Base-by-base conservation (phyloP, 2,797 vertebrate species). In the Selene dorsalis region DNA sequence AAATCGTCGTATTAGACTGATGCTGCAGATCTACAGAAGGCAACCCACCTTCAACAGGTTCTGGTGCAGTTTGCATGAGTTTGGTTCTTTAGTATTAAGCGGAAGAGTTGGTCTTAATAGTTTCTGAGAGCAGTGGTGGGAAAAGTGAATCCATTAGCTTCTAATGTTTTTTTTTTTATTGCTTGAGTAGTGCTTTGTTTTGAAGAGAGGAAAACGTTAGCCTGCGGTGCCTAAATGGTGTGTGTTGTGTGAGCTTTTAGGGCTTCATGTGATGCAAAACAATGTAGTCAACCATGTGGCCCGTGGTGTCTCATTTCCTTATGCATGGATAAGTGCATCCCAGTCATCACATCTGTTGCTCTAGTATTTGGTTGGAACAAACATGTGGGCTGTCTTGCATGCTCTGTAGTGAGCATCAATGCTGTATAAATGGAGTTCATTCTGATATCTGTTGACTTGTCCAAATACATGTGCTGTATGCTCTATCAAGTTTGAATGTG, bases 131-230 rank as follows among this genome's bases (percentile, higher is more conserved):
- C 20, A 32, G 52, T 75, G 6, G 2, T 28, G 22, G 39, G 9
- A 61, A 64, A 45, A 6, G 10, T 30, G 50, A 77, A 60, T 39
- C 30, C 66, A 83, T 76, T 83, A 56, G 50, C 41, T 38, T 45
- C 24, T 72, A 62, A 66, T 69, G 57, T 63, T 50, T 58, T 61
- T 38, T 38, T n/a, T 38, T 17, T 57, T 45, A 20, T 22, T 72
- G 20, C 30, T 6, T 57, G 11, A 70, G 35, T 43, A 17, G 72
- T 35, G 28, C 53, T 68, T 52, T 65, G 35, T 17, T 65, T n/a
- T 56, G 20, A 22, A 53, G 14, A 30, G 52, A 67, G 58, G 35
- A 48, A 68, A 76, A 14, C 26, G 20, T 30, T 48, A 45, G 39
- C 17, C 53, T 77, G 47, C 66, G 35, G 63, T 64, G 45, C 41